Evolutionary conservation across 92 coral and sea anemone genomes (phyloP).

Genomic region (Galaxea fascicularis): DNA sequence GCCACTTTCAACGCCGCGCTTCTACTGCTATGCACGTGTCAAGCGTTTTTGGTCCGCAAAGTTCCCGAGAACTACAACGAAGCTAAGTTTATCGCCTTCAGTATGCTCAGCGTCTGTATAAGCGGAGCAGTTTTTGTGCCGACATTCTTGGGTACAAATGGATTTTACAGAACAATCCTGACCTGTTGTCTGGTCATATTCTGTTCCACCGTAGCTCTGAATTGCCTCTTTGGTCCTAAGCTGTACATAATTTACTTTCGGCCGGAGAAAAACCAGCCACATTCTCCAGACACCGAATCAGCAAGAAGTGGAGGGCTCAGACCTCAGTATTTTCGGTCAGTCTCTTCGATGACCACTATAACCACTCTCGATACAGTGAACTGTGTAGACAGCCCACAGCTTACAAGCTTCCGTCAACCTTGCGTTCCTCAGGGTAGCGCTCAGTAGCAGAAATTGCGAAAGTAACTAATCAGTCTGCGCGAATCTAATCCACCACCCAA

Average conservation of each 20-base stretch:
- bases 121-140: conserved; percentile 73
- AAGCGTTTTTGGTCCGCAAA: conserved; percentile 90
- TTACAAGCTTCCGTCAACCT: neutral
- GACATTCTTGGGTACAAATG: conserved; percentile 71
- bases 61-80: conserved; percentile 95
- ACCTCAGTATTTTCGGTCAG: conserved; percentile 21
- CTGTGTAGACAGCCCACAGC: conserved; percentile 4
- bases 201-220: conserved; percentile 52
- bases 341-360: conserved; percentile 14
- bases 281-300: conserved; percentile 3
- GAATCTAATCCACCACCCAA: too few species aligned
- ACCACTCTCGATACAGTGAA: conserved; percentile 1
- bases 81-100: conserved; percentile 88
- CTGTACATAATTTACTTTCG: conserved; percentile 65
- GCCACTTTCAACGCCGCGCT: conserved; percentile 76
- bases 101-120: conserved; percentile 85
- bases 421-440: neutral
- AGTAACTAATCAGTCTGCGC: too few species aligned
- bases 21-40: conserved; percentile 81
- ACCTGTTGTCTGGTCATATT: conserved; percentile 67
- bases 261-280: conserved; percentile 65
- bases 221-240: conserved; percentile 69
- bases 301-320: neutral
- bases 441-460: neutral
- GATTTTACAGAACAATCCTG: conserved; percentile 59